Conservation (phyloP, 1,140 invertebrate species). For the Helicoverpa armigera region DNA sequence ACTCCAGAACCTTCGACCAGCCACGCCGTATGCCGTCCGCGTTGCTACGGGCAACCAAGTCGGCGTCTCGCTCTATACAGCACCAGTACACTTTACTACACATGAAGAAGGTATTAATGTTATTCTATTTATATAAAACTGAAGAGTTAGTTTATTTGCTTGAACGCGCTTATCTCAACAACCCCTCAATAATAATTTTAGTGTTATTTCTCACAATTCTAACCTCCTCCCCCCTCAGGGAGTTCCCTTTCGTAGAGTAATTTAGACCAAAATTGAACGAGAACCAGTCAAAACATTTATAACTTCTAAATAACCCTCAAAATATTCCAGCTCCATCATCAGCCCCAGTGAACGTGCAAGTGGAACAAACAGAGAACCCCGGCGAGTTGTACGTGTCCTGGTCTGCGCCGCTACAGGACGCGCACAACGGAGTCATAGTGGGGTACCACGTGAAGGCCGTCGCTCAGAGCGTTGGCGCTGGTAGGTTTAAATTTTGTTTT, state of each 20-base stretch:
- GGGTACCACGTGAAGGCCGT: constrained; percentile 90
- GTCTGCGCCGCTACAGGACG: constrained; percentile 89
- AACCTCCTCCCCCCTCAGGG: too few relatives aligned
- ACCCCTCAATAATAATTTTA: too few relatives aligned
- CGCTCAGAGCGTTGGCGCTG: constrained; percentile 73
- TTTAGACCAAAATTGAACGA: too few relatives aligned
- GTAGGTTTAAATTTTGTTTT: constrained; percentile 56
- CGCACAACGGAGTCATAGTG: constrained; percentile 91
- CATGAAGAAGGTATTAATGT: constrained; percentile 78
- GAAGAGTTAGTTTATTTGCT: too few relatives aligned
- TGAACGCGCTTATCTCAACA: too few relatives aligned
- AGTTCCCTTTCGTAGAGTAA: too few relatives aligned
- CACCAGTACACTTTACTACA: constrained; percentile 81
- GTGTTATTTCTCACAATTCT: too few relatives aligned
- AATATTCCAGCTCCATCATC: constrained; percentile 75
- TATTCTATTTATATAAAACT: too few relatives aligned
- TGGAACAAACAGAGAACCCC: constrained; percentile 77
- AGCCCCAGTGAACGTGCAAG: constrained; percentile 75
- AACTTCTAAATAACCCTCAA: too few relatives aligned
- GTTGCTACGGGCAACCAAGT: constrained; percentile 82
- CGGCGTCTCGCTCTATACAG: constrained; percentile 76
- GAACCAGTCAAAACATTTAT: too few relatives aligned
- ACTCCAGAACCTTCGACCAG: constrained; percentile 76
- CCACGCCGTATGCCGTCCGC: constrained; percentile 75
- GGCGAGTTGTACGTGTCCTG: constrained; percentile 80